Base-by-base conservation (phyloP, 2,888 invertebrate species). In the Sphecodes monilicornis region DNA sequence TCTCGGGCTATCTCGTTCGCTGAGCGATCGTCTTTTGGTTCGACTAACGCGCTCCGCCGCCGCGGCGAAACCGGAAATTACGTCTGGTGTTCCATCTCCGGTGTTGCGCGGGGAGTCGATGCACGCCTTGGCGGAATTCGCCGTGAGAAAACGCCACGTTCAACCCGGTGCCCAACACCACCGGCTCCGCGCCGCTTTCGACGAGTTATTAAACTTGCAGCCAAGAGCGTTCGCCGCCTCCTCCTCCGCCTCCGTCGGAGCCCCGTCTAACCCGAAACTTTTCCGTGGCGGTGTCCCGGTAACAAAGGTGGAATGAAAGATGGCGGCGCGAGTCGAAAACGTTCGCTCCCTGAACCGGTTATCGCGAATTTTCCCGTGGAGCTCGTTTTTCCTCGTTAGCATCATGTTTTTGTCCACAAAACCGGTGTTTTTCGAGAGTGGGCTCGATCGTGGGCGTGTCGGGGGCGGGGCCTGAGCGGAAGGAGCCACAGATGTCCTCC, bases 81-180 rank as follows among this genome's bases (percentile, higher is more conserved):
- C 93, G 93, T 94, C 94, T 94, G 94, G 94, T 91, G 91, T 93
- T 94, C 94, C 94, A 94, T 94, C 94, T 94, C 94, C 94, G 94
- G 94, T 94, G 94, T 93, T 93, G 93, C 90, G 92, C 94, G 91
- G 93, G 92, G 94, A 89, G 86, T 83, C 91, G 92, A 86, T 74
- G 81, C 87, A 72, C 88, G 86, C 91, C 90, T 90, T 91, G 86
- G 89, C 88, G 87, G 90, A 89, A 89, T 90, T 89, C 88, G 73
- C 80, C 87, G 86, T 88, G 86, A 90, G 88, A 89, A 88, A 88
- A 87, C 88, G 81, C 80, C 78, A 64, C 74, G 80, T 36, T 76
- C 76, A 76, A 29, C 29, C 29, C 13, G 29, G 64, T 29, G 76
- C 74, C 84, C 82, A 82, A 50, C 50, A 50, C 74, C 80, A 57